These are phyloP conservation scores for Spondyliosoma cantharus DNA, from an alignment of 2,797 vertebrate genomes.

Conservation along the genomic window DNA sequence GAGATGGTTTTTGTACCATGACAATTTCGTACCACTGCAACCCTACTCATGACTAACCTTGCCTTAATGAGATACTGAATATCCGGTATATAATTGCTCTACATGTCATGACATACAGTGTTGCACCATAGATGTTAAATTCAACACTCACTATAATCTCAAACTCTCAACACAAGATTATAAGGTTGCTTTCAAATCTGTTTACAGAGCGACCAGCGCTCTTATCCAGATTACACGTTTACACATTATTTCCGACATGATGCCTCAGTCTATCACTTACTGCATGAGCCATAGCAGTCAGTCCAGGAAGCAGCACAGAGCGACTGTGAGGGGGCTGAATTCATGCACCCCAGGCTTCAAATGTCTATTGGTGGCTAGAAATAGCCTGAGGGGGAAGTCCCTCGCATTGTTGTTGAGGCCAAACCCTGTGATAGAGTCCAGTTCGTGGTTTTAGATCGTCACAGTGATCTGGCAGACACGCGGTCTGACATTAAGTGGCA, in stretches of 20 bases:
- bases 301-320: conserved; percentile 24
- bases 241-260: conserved; percentile 20
- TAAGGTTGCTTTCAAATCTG: conserved; percentile 36
- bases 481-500: conserved; percentile 17
- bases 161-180: conserved; percentile 44
- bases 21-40: neutral
- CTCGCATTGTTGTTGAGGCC: conserved; percentile 68
- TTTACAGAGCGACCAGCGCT: conserved; percentile 31
- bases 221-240: conserved; percentile 56
- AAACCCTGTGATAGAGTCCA: conserved; percentile 51
- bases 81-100: conserved; percentile 34
- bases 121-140: conserved; percentile 28
- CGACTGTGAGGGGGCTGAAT: conserved; percentile 58
- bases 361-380: conserved; percentile 74
- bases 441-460: conserved; percentile 40
- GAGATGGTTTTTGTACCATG: too few relatives aligned
- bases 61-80: conserved; percentile 51
- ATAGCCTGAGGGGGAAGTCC: conserved; percentile 82
- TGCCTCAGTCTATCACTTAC: conserved; percentile 43
- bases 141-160: conserved; percentile 42
- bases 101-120: conserved; percentile 7
- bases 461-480: neutral
- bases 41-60: conserved; percentile 47
- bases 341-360: conserved; percentile 62
- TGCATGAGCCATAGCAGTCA: conserved; percentile 30